phyloP scores from a whole-genome alignment of 2,888 invertebrate species.

The Sinodicranocentrus sp. region DNA sequence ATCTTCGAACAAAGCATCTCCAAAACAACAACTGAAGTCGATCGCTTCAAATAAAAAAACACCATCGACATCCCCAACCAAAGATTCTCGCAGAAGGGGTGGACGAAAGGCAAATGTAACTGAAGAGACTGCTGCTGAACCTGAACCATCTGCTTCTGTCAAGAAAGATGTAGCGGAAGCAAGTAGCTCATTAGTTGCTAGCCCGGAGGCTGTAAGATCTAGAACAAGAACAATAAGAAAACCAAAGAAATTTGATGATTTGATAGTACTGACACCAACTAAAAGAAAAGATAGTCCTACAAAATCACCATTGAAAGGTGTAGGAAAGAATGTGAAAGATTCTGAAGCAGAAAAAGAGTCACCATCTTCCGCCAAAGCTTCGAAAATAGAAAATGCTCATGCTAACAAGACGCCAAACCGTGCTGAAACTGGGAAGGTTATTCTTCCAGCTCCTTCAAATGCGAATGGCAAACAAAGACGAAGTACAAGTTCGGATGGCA shows the following conservation, averaged over 20 bases:
- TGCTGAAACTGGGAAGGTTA: too few species aligned
- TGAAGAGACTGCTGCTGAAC: background rate
- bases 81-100: background rate
- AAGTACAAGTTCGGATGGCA: constrained; percentile 39
- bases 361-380: background rate
- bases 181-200: background rate
- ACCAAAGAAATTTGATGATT: constrained; percentile 58
- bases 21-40: too few species aligned
- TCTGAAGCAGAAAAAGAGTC: background rate
- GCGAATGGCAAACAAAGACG: too few species aligned
- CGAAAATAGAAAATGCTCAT: constrained; percentile 1
- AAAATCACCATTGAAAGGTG: constrained; percentile 39
- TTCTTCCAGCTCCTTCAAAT: too few species aligned
- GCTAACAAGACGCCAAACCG: too few species aligned
- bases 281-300: constrained; percentile 57
- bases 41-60: too few species aligned
- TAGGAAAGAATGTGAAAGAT: constrained; percentile 10
- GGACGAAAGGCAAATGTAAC: background rate
- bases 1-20: background rate
- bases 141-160: background rate
- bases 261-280: constrained; percentile 53
- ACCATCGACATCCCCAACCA: too few species aligned
- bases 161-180: background rate
- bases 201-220: constrained; percentile 39
- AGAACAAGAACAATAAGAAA: constrained; percentile 54